Evolutionary conservation across 2,888 invertebrate genomes (phyloP), one percentile per base, ranked within the genome.

Genomic region (Ariolimax columbianus): DNA sequence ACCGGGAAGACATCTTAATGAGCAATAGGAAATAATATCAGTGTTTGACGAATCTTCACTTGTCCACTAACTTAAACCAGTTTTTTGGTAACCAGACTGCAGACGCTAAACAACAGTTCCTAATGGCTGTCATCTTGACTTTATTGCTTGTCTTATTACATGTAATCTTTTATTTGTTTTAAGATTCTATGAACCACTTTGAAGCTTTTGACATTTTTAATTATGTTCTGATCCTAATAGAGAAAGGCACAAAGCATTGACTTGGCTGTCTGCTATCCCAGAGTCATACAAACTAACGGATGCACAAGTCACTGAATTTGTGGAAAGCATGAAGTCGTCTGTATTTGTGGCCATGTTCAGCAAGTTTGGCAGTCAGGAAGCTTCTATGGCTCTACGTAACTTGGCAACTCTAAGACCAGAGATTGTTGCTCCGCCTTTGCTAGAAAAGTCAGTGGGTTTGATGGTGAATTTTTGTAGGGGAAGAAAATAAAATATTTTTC

Each of bases 391-490:
- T 0, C 95, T 98, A 86, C 96, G 97, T 89, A 95, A 96, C 93
- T 94, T 98, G 82, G 96, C 97, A 0, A 96, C 96, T 3, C 94
- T 98, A 81, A 95, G 97, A 86, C 98, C 98, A 0, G 96, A 97
- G 86, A 94, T 97, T 36, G 96, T 98, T 2, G 96, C 98, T 78
- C 98, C 98, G 0, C 96, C 96, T 75, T 95, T 98, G 26, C 93
- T 98, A 84, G 97, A 98, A 87, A 96, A 96, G 93, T 95, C 11
- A 84, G 84, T 63, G 23, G 23, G 0, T 77, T 59, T 59, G 23
- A 75, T 0, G n/a, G 11, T 0, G 11, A 17, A 6, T 26, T n/a
- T 70, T 70, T 38, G 2, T 38, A 17, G 38, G 36, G 38, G 4
- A 36, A 7, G 7, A 66, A 33, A 33, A 7, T 30, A 33, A 63